Conservation (phyloP, 2,113 vertebrate genomes). For the Myodes glareolus region DNA sequence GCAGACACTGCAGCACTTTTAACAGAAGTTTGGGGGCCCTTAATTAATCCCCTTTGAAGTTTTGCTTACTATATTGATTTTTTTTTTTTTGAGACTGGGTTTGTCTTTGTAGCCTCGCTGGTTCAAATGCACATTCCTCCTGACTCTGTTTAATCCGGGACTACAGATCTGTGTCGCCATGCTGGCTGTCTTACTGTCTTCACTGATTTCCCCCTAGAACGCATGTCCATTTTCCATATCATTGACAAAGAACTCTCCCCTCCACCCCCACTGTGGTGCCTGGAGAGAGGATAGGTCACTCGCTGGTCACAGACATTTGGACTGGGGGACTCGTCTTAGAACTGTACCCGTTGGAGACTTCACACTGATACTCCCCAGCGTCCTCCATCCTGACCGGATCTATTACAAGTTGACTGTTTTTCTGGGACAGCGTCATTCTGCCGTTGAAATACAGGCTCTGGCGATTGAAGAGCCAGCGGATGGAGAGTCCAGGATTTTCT, state of each 20-base stretch:
- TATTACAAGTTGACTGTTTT: not conserved
- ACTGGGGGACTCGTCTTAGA: not conserved
- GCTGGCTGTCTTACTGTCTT: not conserved
- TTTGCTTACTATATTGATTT: not conserved
- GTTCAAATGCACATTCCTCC: not conserved
- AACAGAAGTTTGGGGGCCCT: not conserved
- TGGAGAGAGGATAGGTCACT: not conserved
- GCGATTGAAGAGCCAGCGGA: not conserved
- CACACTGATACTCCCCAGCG: not conserved
- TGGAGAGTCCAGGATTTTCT: not conserved
- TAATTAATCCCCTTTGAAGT: not conserved
- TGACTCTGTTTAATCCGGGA: not conserved
- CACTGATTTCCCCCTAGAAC: not conserved
- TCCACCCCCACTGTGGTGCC: accelerated
- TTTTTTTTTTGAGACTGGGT: not conserved
- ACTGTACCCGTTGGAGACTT: not conserved
- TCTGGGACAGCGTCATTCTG: not conserved
- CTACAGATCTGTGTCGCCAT: not conserved
- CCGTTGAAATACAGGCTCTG: not conserved
- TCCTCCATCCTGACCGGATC: not conserved
- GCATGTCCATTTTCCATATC: not conserved
- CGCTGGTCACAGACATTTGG: not conserved
- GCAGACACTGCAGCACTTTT: not conserved
- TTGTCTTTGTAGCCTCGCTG: not conserved
- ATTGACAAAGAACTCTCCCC: not conserved